A percentile compares a stretch with the other conserved stretches of the same genome.
phyloP scores from a whole-genome alignment of 2,888 invertebrate genomes.

The Rhingia campestris region DNA sequence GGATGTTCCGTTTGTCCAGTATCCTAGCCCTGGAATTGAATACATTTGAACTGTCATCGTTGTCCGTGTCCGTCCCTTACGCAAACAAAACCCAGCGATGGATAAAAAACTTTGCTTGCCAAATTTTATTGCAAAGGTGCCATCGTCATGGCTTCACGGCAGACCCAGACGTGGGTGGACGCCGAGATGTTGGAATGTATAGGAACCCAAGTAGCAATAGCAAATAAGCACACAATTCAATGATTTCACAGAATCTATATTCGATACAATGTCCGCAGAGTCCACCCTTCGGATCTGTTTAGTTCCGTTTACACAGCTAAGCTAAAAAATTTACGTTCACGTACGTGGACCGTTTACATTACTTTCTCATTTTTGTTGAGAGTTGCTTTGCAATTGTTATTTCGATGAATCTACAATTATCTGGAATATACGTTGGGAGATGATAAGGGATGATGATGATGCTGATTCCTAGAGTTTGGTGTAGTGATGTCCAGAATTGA shows the following conservation, averaged over 20 bases:
- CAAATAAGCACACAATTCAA: constrained; percentile 72
- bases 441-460: constrained; percentile 13
- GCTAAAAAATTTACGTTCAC: constrained; percentile 38
- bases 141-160: constrained; percentile 13
- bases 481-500: no score
- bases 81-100: constrained; percentile 64
- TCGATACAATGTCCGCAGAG: neutral
- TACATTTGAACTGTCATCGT: constrained; percentile 70
- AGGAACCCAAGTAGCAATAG: constrained; percentile 5
- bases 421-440: neutral
- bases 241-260: constrained; percentile 60
- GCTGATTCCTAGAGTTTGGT: no score
- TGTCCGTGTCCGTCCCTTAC: constrained; percentile 51
- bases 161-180: constrained; percentile 29
- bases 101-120: constrained; percentile 72
- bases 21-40: constrained; percentile 60
- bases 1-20: constrained; percentile 70
- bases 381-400: constrained; percentile 7
- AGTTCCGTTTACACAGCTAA: constrained; percentile 27
- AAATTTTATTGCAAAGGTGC: constrained; percentile 72
- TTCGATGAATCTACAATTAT: constrained; percentile 51
- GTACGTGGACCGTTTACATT: constrained; percentile 41
- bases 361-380: constrained; percentile 2
- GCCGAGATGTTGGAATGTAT: neutral
- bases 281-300: neutral